Evolutionary conservation across 2,888 invertebrate species (phyloP), one percentile per base, ranked within the genome.

Genomic region (Diplazon laetatorius): DNA sequence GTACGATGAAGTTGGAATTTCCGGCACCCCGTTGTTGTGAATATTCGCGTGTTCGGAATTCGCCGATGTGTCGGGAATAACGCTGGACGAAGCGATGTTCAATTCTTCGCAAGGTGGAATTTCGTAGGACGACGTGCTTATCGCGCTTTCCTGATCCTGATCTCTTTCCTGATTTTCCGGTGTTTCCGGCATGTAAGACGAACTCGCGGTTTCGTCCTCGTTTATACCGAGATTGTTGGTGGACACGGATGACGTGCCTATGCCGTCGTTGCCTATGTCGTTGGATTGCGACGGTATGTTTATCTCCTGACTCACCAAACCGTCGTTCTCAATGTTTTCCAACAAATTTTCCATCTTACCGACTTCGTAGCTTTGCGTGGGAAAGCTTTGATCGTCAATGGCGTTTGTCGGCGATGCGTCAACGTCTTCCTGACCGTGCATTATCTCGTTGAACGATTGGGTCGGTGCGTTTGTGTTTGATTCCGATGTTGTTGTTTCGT

Each of bases 121-220:
- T 30, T 91, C 91, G 42, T 90, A 91, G 2, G 90, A 90, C 0
- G 91, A 91, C 0, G 91, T 91, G 74, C 91, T 91, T 59, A 91
- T 91, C 8, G 91, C 91, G 74, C 90, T 90, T 55, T 91, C 91
- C 71, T 91, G 91, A 76, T 91, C 91, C 52, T 90, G 91, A 74
- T 91, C 91, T 14, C 91, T 85, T 66, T 91, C 91, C 44, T 91
- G 91, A 44, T 86, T 89, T 55, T 90, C 91, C 2, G 91, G 91
- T 0, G 91, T 91, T 78, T 90, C 91, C 1, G 91, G 91, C 0
- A 91, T 89, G 35, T 91, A 91, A 0, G 90, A 90, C 8, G 91
- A 91, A 42, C 90, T 89, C 0, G 90, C 90, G 0, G 89, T 91
- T 59, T 91, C 91, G 50, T 91, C 91, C 63, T 91, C 91, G 68